Evolutionary conservation across 2,888 invertebrate species (phyloP).

Genomic region (Coenonympha arcania): DNA sequence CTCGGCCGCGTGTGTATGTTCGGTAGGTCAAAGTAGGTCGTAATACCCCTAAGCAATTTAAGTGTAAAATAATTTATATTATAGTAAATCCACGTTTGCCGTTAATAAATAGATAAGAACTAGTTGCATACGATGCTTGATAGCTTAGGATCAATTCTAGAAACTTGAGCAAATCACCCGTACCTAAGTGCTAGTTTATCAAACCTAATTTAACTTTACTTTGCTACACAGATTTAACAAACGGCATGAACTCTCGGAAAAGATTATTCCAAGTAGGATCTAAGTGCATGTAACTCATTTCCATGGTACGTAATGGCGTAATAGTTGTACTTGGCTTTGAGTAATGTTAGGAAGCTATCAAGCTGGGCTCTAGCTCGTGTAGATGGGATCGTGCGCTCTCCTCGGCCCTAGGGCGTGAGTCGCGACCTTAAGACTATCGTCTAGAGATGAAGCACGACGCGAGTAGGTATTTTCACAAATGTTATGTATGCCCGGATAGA

Average conservation of each 20-base stretch:
- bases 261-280: conserved; percentile 6
- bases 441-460: too few relatives aligned
- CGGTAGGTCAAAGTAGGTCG: too few relatives aligned
- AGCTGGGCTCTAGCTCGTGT: conserved; percentile 39
- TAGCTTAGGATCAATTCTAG: too few relatives aligned
- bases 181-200: not conserved
- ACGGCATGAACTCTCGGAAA: conserved; percentile 10
- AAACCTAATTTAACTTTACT: not conserved
- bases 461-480: too few relatives aligned
- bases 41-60: too few relatives aligned
- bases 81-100: too few relatives aligned
- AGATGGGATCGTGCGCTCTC: conserved; percentile 46
- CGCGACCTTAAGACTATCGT: conserved; percentile 41
- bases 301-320: conserved; percentile 19
- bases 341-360: conserved; percentile 45
- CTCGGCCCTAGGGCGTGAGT: conserved; percentile 33
- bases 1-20: too few relatives aligned
- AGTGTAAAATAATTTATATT: too few relatives aligned
- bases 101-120: too few relatives aligned
- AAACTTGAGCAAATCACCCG: too few relatives aligned
- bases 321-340: conserved; percentile 26
- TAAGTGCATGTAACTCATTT: conserved; percentile 19
- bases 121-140: too few relatives aligned
- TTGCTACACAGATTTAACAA: not conserved
- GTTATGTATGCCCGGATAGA: too few relatives aligned